Base-by-base conservation (phyloP, 2,797 vertebrate genomes). In the Oreochromis grahami region DNA sequence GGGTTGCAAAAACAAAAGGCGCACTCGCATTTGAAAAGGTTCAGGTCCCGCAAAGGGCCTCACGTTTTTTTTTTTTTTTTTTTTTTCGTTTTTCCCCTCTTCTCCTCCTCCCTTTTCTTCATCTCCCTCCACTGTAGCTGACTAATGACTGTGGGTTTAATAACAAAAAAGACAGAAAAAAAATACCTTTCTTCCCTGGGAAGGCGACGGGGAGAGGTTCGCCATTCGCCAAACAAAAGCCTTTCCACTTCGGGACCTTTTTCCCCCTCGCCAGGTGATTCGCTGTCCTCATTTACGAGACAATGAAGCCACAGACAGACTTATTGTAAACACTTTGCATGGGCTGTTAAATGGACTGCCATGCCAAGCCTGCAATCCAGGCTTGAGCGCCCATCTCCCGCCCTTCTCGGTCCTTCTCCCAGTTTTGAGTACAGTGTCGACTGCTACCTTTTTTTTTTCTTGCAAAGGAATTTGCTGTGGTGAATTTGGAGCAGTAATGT, bases 1-100 rank as follows among this genome's bases (percentile, higher is more conserved):
- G 97, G 97, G 96, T 94, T 96, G 97, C 97, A 97, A 98, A 98
- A 97, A 98, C 97, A 98, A 98, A 98, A 98, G 97, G 94, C 95
- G 96, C 88, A 79, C 96, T 97, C 94, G 93, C 97, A 89, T 97
- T 96, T 97, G 96, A 97, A 98, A 98, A 97, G 97, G 96, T 97
- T 96, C 95, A 96, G 97, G 97, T 97, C 97, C 97, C 96, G 92
- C 93, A 95, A 94, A 97, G 96, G 95, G 96, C 93, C 95, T 94
- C 94, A 96, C 96, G 96, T 97, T 93, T 92, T 91, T 87, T 85
- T 80, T 93, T 92, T 91, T 87, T 85, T 80, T 70, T 60, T 36
- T 12, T 91, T 87, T 86, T 65, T 48, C 70, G 5, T 77, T 63
- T 63, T 63, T 38, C 34, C 60, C 53, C n/a, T 15, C 7, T 50